phyloP scores from a whole-genome alignment of 2,888 invertebrate genomes.

The Phyto melanocephala region DNA sequence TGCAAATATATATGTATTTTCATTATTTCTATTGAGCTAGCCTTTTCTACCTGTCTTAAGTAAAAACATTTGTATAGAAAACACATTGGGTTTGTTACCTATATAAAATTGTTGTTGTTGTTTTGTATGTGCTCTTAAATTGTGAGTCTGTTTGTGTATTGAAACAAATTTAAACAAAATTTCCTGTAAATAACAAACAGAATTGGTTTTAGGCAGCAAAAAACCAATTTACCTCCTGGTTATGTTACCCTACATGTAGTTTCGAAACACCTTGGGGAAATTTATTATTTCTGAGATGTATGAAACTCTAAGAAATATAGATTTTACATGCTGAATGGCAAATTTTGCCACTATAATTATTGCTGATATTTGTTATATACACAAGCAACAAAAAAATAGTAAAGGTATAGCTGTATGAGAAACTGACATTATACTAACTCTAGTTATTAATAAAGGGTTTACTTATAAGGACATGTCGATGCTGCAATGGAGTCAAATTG shows the following conservation, averaged over 20 bases:
- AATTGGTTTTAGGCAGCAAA: conserved; percentile 31
- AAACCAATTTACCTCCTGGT: conserved; percentile 23
- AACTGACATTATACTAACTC: neutral
- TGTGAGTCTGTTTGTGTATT: neutral
- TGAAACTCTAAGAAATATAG: neutral
- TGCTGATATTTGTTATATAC: neutral
- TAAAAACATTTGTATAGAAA: neutral
- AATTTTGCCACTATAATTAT: neutral
- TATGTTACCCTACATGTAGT: conserved; percentile 3
- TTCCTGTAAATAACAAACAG: conserved; percentile 56
- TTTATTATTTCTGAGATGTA: conserved; percentile 35
- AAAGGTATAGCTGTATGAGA: neutral
- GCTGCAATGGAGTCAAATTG: no score
- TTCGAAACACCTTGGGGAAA: conserved; percentile 27
- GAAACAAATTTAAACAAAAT: neutral
- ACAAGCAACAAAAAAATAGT: conserved; percentile 7
- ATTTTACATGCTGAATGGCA: neutral
- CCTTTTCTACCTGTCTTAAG: neutral
- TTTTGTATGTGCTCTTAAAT: neutral
- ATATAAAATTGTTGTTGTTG: neutral
- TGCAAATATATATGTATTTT: neutral
- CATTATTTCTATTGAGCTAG: neutral
- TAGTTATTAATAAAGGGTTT: no score
- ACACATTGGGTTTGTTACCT: neutral
- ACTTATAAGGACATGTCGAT: no score